Evolutionary conservation across 2,797 vertebrate genomes (phyloP).

Genomic region (Sebastes vulpes): DNA sequence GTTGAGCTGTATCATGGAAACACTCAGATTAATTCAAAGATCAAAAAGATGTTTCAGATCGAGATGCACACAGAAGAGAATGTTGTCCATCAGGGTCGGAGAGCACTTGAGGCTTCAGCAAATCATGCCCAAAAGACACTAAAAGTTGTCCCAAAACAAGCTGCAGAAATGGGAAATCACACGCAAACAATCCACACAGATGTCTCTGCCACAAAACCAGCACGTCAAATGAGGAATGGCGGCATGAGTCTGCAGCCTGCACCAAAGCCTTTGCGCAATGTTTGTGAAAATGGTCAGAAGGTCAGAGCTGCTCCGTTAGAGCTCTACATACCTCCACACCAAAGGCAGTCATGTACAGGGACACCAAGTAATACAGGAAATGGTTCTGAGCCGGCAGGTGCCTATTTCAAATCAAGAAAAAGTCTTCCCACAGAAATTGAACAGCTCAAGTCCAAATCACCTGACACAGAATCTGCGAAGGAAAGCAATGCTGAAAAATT

Average conservation of each 20-base stretch:
- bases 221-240: not conserved
- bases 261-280: not conserved
- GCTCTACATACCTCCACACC: slow-evolving; percentile 68
- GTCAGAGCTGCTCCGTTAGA: slow-evolving; percentile 18
- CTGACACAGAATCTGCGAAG: not conserved
- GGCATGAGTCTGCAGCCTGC: not conserved
- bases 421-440: not conserved
- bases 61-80: slow-evolving; percentile 36
- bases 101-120: not conserved
- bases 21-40: slow-evolving; percentile 87
- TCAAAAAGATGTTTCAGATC: slow-evolving; percentile 85
- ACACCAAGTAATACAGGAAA: not conserved
- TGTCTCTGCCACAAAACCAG: not conserved
- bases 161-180: not conserved
- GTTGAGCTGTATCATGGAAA: slow-evolving; percentile 91
- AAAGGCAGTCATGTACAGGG: slow-evolving; percentile 34
- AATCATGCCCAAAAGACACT: not conserved
- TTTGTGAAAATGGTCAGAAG: slow-evolving; percentile 35
- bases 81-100: slow-evolving; percentile 18
- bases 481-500: slow-evolving; percentile 20
- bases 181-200: not conserved
- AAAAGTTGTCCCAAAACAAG: slow-evolving; percentile 7
- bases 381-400: not conserved
- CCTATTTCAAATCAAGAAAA: not conserved
- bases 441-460: not conserved